Evolutionary conservation across 2,888 invertebrate genomes (phyloP), one percentile per base, ranked within the genome.

Genomic region (Ochlodes sylvanus): DNA sequence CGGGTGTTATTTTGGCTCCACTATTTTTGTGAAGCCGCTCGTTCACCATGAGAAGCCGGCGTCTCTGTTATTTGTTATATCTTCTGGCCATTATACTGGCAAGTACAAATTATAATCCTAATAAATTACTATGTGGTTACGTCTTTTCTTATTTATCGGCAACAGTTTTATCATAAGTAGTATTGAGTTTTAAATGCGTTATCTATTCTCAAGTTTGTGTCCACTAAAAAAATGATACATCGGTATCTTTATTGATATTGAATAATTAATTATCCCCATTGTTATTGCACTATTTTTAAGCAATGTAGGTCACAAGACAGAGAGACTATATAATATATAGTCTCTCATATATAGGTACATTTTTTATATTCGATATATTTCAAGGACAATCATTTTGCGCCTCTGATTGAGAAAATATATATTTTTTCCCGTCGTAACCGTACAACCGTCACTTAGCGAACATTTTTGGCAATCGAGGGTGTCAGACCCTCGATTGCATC

Each of bases 11-110:
- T 84, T 80, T 73, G 70, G 77, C 71, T 41, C 56, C 68, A 60
- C 71, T 76, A 76, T 74, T 76, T 76, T 69, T 57, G 65, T 19
- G 32, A 47, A 69, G 68, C 52, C 54, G 65, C 69, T 63, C 65
- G 65, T 10, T 61, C 58, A 42, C 60, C 63, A 73, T 71, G 74
- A 68, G 47, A 50, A 65, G 56, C 62, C 60, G 73, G 70, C 73
- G 73, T 75, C 70, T 75, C 70, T 73, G 72, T 74, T 71, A 72
- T 73, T 71, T 70, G 68, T 68, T 80, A 76, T 81, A 74, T 77
- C 66, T 76, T 65, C 55, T 81, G 61, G 75, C 76, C 70, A 72
- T 77, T 60, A 60, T 78, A 69, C 71, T 80, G 87, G 88, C 86
- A 72, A 88, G 88, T 79, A 69, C 50, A 55, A 56, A 50, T 57